phyloP scores from a whole-genome alignment of 2,797 vertebrate genomes.

The Melanitta fusca region DNA sequence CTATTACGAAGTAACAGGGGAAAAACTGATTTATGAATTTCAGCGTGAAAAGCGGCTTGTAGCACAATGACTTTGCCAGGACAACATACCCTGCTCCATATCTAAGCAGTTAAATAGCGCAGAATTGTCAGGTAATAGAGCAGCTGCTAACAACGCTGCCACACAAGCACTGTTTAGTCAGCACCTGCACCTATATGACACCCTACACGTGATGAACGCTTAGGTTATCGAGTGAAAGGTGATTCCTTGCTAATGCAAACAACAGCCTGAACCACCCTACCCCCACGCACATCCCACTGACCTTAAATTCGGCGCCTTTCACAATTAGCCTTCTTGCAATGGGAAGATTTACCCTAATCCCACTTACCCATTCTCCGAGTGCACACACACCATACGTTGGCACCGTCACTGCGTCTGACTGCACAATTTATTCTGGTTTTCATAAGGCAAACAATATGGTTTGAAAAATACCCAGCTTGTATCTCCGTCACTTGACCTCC shows the following conservation, averaged over 20 bases:
- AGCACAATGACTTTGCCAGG: conserved; percentile 61
- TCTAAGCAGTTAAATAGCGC: conserved; percentile 23
- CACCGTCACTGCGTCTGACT: conserved; percentile 3
- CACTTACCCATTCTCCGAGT: conserved; percentile 40
- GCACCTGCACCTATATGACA: conserved; percentile 63
- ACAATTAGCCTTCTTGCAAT: conserved; percentile 5
- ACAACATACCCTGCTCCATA: conserved; percentile 6
- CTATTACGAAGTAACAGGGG: neutral
- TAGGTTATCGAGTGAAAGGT: conserved; percentile 67
- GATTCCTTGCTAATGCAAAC: conserved; percentile 61
- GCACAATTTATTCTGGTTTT: conserved; percentile 11
- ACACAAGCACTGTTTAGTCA: conserved; percentile 72
- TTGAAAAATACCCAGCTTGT: conserved; percentile 8
- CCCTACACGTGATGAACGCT: conserved; percentile 67
- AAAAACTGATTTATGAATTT: neutral
- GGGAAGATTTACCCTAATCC: conserved; percentile 45
- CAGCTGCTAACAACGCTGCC: conserved; percentile 58
- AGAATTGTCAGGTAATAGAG: conserved; percentile 54
- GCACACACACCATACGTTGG: neutral
- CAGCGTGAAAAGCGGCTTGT: neutral
- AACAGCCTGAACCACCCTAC: neutral
- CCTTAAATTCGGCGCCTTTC: conserved; percentile 46
- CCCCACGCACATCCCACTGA: neutral
- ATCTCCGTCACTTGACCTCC: conserved; percentile 85
- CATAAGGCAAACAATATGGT: conserved; percentile 49